Evolutionary conservation across 64 coral and sea anemone genomes (phyloP), one percentile per base, ranked within the genome.

Genomic region (Pocillopora damicornis): DNA sequence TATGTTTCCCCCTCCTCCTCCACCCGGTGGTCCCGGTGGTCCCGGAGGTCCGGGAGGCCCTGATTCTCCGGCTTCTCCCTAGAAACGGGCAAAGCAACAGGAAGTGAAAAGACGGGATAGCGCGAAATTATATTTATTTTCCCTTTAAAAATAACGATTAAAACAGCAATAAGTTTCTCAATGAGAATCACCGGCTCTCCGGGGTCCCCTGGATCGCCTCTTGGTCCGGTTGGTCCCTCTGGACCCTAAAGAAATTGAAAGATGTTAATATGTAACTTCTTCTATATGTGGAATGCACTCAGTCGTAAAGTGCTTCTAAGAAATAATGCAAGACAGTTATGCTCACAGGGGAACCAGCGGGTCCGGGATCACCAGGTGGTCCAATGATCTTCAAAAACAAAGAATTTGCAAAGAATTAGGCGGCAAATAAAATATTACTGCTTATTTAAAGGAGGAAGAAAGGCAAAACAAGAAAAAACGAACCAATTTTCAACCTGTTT

Each of bases 151-250:
- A 51, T 51, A 4, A 51, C 42, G 42, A 51, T 51, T 51, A 4
- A 51, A 51, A 51, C 42, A 51, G 42, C 7, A 51, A 51, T 51
- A 4, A 51, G 7, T 51, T 51, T 51, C 42, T 51, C 2, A 51
- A 51, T 51, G 42, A 51, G 7, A n/a, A 9, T 85, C 42, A 90
- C 89, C 89, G 80, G 73, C 51, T 81, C 79, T 30, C 89, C 89
- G 36, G 73, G 25, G 12, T 63, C 72, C 74, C 89, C 89, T 51
- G 26, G 59, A 18, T 76, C 30, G 38, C 89, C 89, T 20, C 37
- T 51, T 8, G 60, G 30, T 61, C 89, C 89, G 13, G n/a, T 12
- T 57, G 89, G 79, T 56, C 89, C 89, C 66, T 37, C 18, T 13
- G 89, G 23, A 38, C 89, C 89, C 89, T 90, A 35, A 13, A 79